Evolutionary conservation across 2,797 vertebrate genomes (phyloP), one percentile per base, ranked within the genome.

Genomic region (Dromococcyx pavoninus): DNA sequence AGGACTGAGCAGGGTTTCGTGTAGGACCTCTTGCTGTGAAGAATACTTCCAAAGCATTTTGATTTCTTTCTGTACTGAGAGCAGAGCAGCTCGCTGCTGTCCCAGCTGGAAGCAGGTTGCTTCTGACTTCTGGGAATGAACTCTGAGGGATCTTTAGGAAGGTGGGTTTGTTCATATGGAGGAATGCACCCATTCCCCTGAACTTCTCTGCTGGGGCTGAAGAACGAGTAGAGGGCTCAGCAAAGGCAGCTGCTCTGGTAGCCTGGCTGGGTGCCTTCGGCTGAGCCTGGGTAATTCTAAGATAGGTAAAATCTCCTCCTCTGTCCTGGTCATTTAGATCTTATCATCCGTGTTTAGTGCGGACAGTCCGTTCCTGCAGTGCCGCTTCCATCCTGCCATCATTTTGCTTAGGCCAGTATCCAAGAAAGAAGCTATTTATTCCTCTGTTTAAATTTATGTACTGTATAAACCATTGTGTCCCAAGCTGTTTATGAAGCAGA

Each of bases 391-490:
- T 75, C 86, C 86, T 91, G 85, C 79, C 44, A 25, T 75, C 53
- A 0, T 65, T 37, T 78, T 81, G 50, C 91, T 82, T 5, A 57
- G 92, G 79, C 79, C 44, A 7, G 50, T 62, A 9, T 69, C 93
- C 93, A 91, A 85, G 65, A 39, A 48, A 27, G 54, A 85, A 71
- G 8, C 48, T 86, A 53, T 94, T 95, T 95, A 82, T 95, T 87
- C 66, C 50, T 73, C 82, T 58, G 58, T 32, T 84, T 54, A 44
- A 82, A 66, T 88, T 84, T 51, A 65, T 75, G 74, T 51, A 7
- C 88, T 88, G 79, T 88, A 12, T 77, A 69, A 96, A 91, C 88
- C 94, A 76, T 92, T 91, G 93, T 94, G 75, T 86, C 88, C 86
- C 3, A 2, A 77, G 82, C 94, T 95, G 93, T 95, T 95, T 82